phyloP scores from a whole-genome alignment of 1,140 invertebrate species.

The Achroia grisella region DNA sequence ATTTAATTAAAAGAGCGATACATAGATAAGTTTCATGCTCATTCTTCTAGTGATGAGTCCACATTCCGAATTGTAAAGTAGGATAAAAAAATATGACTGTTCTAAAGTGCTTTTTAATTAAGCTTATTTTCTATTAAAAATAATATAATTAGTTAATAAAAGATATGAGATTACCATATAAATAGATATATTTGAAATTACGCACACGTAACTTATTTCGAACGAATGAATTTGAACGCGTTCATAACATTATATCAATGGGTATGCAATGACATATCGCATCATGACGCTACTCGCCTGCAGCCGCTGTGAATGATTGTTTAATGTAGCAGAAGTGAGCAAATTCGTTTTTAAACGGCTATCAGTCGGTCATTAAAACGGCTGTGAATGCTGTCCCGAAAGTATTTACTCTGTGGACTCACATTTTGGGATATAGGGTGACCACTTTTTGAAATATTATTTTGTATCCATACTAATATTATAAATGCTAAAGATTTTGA shows the following conservation, averaged over 20 bases:
- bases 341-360: constrained; percentile 73
- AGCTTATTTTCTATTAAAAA: too few species aligned
- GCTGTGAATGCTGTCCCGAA: constrained; percentile 49
- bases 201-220: constrained; percentile 8
- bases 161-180: too few species aligned
- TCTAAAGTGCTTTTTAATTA: too few species aligned
- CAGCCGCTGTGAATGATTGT: constrained; percentile 46
- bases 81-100: too few species aligned
- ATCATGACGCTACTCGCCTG: background rate
- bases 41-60: too few species aligned
- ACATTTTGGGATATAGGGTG: constrained; percentile 38
- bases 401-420: constrained; percentile 22
- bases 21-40: too few species aligned
- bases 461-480: background rate
- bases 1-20: too few species aligned
- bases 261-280: constrained; percentile 5
- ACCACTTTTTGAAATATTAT: constrained; percentile 10
- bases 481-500: too few species aligned
- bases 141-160: too few species aligned
- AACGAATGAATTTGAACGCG: constrained; percentile 7
- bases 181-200: too few species aligned
- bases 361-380: constrained; percentile 69
- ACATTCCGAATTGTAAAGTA: too few species aligned
- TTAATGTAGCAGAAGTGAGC: constrained; percentile 72
- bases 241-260: too few species aligned